Conservation (phyloP, 1,140 invertebrate genomes). For the Latrodectus geometricus region DNA sequence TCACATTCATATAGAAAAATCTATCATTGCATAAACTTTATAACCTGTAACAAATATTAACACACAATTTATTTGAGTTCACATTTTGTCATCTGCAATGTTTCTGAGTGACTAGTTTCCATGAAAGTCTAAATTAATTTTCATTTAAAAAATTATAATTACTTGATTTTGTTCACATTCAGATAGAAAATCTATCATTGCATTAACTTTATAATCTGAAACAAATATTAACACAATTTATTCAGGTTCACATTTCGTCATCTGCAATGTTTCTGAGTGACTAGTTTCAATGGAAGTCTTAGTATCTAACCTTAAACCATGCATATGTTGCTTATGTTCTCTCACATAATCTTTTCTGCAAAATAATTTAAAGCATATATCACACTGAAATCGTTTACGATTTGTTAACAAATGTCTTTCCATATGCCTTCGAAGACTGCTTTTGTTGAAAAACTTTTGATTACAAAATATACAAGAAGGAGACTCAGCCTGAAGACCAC, state of each 20-base stretch:
- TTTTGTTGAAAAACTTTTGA: slow-evolving; percentile 54
- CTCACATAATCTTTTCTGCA: slow-evolving; percentile 65
- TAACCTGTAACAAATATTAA: no score
- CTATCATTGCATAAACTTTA: no score
- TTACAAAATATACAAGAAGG: slow-evolving; percentile 43
- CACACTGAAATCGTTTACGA: slow-evolving; percentile 65
- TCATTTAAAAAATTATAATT: no score
- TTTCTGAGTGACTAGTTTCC: not conserved
- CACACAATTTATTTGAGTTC: not conserved
- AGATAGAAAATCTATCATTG: no score
- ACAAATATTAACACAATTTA: not conserved
- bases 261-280: not conserved
- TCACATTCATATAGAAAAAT: no score
- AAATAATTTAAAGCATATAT: slow-evolving; percentile 64
- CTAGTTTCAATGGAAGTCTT: not conserved
- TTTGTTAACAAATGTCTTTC: slow-evolving; percentile 52
- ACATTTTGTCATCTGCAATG: not conserved
- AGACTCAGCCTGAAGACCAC: slow-evolving; percentile 18
- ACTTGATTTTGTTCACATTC: no score
- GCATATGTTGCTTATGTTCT: slow-evolving; percentile 63
- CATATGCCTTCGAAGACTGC: slow-evolving; percentile 63
- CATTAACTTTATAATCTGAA: no score
- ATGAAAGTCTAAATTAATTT: not conserved
- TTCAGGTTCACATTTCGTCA: not conserved
- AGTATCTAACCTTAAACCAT: slow-evolving; percentile 32